phyloP scores from a whole-genome alignment of 1,140 invertebrate species.

The Heliconius hermathena region DNA sequence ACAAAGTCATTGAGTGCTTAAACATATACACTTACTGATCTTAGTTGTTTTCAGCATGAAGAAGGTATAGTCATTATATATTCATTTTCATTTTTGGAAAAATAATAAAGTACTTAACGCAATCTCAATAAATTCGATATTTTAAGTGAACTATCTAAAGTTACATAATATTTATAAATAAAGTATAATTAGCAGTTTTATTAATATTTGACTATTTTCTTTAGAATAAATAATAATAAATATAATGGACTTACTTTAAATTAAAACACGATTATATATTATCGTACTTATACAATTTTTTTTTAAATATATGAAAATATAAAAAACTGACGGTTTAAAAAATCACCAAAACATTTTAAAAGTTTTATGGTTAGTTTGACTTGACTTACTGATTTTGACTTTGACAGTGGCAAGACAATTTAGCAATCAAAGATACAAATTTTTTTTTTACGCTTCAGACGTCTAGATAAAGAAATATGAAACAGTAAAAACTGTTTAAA shows the following conservation, averaged over 20 bases:
- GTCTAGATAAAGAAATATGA: no score
- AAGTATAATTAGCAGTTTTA: not conserved
- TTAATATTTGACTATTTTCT: not conserved
- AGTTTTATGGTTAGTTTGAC: not conserved
- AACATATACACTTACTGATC: no score
- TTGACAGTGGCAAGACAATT: not conserved
- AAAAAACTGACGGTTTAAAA: not conserved
- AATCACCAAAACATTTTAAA: slow-evolving; percentile 9
- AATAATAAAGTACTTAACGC: not conserved
- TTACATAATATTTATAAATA: slow-evolving; percentile 10
- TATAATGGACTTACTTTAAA: not conserved
- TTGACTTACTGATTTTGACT: not conserved
- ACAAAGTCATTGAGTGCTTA: no score
- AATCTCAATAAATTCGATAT: not conserved
- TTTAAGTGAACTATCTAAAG: not conserved
- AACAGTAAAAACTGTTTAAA: no score
- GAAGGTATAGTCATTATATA: no score
- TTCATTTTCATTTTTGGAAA: no score
- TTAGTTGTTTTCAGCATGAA: no score
- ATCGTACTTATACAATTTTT: not conserved
- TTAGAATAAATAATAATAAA: not conserved
- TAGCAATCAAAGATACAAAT: no score
- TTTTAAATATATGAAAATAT: not conserved
- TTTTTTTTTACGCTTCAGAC: no score
- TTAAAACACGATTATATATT: not conserved